These are phyloP conservation scores for Microvelia longipes DNA, from an alignment of 1,140 invertebrate species.

Conservation along the genomic window DNA sequence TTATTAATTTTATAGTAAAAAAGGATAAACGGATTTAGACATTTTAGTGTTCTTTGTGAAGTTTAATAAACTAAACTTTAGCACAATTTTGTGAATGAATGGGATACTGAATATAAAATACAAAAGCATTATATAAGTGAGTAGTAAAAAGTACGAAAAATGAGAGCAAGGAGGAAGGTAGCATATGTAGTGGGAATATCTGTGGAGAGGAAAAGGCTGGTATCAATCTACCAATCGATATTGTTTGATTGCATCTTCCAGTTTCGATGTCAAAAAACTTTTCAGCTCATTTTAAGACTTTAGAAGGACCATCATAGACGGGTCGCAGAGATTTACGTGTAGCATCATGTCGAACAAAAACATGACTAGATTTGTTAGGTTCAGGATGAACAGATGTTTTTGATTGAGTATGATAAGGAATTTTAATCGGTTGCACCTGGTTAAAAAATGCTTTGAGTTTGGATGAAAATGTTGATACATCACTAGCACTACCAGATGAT, in stretches of 20 bases:
- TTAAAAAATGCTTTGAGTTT: background rate
- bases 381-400: constrained; percentile 12
- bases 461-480: background rate
- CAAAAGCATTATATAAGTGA: too few relatives aligned
- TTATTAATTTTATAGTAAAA: too few relatives aligned
- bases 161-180: too few relatives aligned
- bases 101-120: too few relatives aligned
- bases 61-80: too few relatives aligned
- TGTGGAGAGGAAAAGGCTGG: too few relatives aligned
- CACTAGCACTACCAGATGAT: background rate
- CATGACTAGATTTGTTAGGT: constrained; percentile 12
- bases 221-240: background rate
- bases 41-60: too few relatives aligned
- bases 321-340: constrained; percentile 7
- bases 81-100: too few relatives aligned
- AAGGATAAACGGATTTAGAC: too few relatives aligned
- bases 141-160: too few relatives aligned
- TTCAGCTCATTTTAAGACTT: constrained; percentile 13
- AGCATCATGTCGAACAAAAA: constrained; percentile 18
- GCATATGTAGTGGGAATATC: too few relatives aligned
- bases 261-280: constrained; percentile 9
- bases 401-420: background rate
- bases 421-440: background rate
- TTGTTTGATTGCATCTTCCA: background rate
- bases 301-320: constrained; percentile 18